Base-by-base conservation (phyloP, 2,113 vertebrate genomes). In the Pseudopodoces humilis region DNA sequence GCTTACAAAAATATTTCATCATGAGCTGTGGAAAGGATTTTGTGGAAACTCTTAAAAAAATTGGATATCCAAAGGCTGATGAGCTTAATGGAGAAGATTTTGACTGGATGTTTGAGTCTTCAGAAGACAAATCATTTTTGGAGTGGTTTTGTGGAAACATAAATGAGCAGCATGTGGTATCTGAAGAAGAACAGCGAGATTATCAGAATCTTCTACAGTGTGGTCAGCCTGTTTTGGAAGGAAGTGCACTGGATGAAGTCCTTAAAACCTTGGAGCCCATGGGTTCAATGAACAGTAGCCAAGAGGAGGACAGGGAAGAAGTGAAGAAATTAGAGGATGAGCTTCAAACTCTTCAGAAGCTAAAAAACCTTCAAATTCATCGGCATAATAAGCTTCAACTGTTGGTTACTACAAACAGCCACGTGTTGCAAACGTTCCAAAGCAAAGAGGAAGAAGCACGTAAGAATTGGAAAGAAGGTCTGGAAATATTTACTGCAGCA, bases 81-180 rank as follows among this genome's bases (percentile, higher is more conserved):
- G 88, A 84, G 16, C 98, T 99, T 65, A 98, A 98, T 88, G 98
- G 98, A 81, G 98, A 98, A 17, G 99, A 99, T 94, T 99, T 99
- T 90, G 99, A 99, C 94, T 99, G 99, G 99, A 96, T 99, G 78
- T 99, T 99, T 96, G 99, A 99, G 55, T 92, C 97, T 31, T 97
- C 72, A 1, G 98, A 99, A 93, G 98, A 97, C 52, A 98, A 94
- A 67, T 93, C 98, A 7, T 98, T 99, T 91, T 83, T 99, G 93
- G 98, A 98, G 22, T 99, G 99, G 96, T 98, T 99, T 89, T 99
- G 99, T 97, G 97, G 96, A 31, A 98, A 93, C 55, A 87, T 99
- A 90, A 98, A 95, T 69, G 98, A 95, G 72, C 97, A 94, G 79
- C 97, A 98, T 30, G 97, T 98, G 33, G 81, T 99, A 49, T 97